A percentile compares a stretch with the other conserved stretches of the same genome.
These are phyloP conservation scores for Peromyscus eremicus DNA, from an alignment of 2,797 vertebrate genomes.

Conservation along the genomic window DNA sequence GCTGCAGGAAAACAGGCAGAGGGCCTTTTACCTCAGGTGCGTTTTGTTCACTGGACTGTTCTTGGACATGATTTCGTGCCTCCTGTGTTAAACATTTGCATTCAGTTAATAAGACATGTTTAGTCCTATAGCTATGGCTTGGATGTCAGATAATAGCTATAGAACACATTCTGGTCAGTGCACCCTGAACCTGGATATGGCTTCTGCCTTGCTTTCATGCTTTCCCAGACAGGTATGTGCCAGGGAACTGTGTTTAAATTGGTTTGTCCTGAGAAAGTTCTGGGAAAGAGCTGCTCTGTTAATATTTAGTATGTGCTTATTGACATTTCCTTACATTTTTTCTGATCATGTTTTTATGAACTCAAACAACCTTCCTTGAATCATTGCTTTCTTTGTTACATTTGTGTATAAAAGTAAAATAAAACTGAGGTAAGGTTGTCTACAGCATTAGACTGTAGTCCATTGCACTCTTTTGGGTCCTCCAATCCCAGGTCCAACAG, in stretches of 20 bases:
- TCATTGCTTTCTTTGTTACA: not conserved
- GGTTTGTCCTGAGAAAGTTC: not conserved
- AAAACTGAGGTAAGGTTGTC: not conserved
- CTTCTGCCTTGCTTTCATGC: too few species aligned
- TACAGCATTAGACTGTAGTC: not conserved
- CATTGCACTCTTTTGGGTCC: not conserved
- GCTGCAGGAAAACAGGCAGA: too few species aligned
- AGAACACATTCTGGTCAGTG: too few species aligned
- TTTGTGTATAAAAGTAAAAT: not conserved
- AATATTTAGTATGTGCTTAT: not conserved
- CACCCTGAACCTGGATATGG: too few species aligned
- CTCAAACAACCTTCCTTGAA: not conserved
- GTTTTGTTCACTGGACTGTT: too few species aligned
- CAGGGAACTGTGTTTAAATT: not conserved
- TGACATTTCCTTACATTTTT: not conserved
- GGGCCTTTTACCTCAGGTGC: too few species aligned
- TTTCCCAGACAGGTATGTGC: too few species aligned
- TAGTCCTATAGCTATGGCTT: too few species aligned
- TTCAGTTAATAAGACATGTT: too few species aligned
- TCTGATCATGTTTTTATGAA: not conserved
- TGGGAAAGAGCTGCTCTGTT: not conserved
- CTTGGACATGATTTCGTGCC: too few species aligned
- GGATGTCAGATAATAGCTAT: too few species aligned
- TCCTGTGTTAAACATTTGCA: too few species aligned
- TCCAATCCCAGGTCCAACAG: not conserved